Evolutionary conservation across 2,888 invertebrate species (phyloP).

Genomic region (Macaria liturata): DNA sequence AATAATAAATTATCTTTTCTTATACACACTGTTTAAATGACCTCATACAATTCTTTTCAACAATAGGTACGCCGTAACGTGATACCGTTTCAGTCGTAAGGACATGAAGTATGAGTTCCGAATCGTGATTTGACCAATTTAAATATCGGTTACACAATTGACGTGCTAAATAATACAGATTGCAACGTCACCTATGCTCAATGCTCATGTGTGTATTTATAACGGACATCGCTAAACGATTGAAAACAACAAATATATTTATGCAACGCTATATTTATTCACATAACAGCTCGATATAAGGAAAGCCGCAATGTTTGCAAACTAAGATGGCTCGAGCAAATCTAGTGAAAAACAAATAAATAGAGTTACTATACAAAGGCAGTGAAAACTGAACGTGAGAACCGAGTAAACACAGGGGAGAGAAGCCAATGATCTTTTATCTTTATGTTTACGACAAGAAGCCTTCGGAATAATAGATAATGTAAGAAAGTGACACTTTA

Average conservation of each 20-base stretch:
- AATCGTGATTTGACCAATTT: slow-evolving; percentile 20
- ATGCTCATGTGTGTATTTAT: no score
- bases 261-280: not conserved
- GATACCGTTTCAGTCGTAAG: slow-evolving; percentile 35
- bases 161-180: slow-evolving; percentile 3
- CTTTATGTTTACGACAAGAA: slow-evolving; percentile 27
- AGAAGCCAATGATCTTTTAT: slow-evolving; percentile 52
- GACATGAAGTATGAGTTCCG: slow-evolving; percentile 32
- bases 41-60: slow-evolving; percentile 15
- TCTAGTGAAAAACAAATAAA: slow-evolving; percentile 37
- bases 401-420: slow-evolving; percentile 42
- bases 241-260: slow-evolving; percentile 6
- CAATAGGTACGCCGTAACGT: slow-evolving; percentile 35
- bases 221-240: not conserved
- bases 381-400: slow-evolving; percentile 56
- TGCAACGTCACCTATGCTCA: slow-evolving; percentile 4
- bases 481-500: slow-evolving; percentile 18
- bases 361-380: slow-evolving; percentile 40
- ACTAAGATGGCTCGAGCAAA: slow-evolving; percentile 28
- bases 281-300: slow-evolving; percentile 8
- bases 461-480: slow-evolving; percentile 15
- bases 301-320: slow-evolving; percentile 33
- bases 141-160: slow-evolving; percentile 27
- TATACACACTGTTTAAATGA: slow-evolving; percentile 1
- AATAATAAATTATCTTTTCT: no score